Evolutionary conservation across 2,888 invertebrate genomes (phyloP), one percentile per base, ranked within the genome.

Genomic region (Lordiphosa andalusiaca): DNA sequence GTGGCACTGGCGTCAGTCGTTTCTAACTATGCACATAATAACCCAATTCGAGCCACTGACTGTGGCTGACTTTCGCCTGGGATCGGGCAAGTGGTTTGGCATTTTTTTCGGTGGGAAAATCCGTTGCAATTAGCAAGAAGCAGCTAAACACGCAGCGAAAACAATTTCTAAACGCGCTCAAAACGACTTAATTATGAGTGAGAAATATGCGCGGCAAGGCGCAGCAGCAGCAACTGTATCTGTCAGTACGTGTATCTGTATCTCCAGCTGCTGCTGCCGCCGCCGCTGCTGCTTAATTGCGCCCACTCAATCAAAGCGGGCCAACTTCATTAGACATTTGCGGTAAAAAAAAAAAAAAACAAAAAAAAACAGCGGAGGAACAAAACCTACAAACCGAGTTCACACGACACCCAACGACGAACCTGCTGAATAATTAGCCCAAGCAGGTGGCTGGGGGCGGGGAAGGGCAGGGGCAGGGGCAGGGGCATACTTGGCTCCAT

Each of bases 101-200:
- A 33, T 25, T 19, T 49, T 49, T 46, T 38, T 48, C 50, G 49
- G 58, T 78, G 85, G 81, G 85, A 78, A 84, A 83, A 84, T 78
- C 85, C 85, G 72, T 80, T 83, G 76, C 78, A 80, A 80, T 80
- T 80, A 80, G 25, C 25, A 37, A 44, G 19, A 67, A 61, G 53
- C 53, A 56, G 58, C 71, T 82, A 67, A 71, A 78, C 85, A 74
- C 83, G 78, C 84, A 84, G 74, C 80, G 84, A 85, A 81, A 84
- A 81, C 81, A 85, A 81, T 81, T 85, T 81, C 81, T 81, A 85
- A 81, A 81, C 74, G 81, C 85, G 84, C 77, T 85, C 86, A 81
- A 85, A 81, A 81, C 84, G 85, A 81, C 85, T 81, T 85, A 71
- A 81, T 81, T 85, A 81, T 81, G 74, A 85, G 78, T 77, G 73